Conservation (phyloP, 1,140 invertebrate species). For the Bemisia tabaci region DNA sequence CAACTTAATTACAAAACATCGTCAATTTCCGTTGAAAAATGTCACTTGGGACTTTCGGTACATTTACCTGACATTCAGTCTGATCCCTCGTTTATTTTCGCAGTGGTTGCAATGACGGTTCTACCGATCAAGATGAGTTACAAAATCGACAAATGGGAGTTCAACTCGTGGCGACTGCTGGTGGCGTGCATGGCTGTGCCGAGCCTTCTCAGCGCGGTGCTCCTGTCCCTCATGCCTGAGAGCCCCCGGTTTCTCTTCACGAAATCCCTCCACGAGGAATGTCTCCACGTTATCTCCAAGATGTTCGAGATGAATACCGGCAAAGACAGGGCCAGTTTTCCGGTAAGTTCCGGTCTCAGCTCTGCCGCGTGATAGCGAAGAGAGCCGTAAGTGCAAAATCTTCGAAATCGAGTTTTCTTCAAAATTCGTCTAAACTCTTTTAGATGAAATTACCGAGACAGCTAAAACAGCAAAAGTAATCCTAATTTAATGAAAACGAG, state of each 20-base stretch:
- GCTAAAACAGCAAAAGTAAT: too few relatives aligned
- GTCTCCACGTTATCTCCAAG: constrained; percentile 39
- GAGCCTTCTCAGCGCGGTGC: constrained; percentile 35
- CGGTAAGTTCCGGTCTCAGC: constrained; percentile 28
- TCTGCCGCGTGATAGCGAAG: constrained; percentile 4
- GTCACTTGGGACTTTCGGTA: too few relatives aligned
- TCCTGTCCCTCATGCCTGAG: constrained; percentile 46
- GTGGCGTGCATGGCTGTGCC: constrained; percentile 40
- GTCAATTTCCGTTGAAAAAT: too few relatives aligned
- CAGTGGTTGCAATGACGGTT: constrained; percentile 41
- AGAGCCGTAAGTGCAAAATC: too few relatives aligned
- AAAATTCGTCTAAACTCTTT: too few relatives aligned
- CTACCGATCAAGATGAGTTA: constrained; percentile 8
- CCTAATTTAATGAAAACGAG: too few relatives aligned
- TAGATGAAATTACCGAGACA: too few relatives aligned
- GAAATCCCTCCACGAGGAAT: constrained; percentile 41
- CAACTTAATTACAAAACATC: too few relatives aligned
- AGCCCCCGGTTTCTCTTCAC: constrained; percentile 61
- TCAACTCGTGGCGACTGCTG: constrained; percentile 50
- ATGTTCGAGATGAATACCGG: constrained; percentile 47
- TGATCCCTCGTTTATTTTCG: background rate
- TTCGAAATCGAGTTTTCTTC: too few relatives aligned
- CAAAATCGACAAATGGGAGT: constrained; percentile 31
- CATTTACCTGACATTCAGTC: background rate
- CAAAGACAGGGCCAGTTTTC: constrained; percentile 33